Base-by-base conservation (phyloP, 2,797 vertebrate species). In the Cygnus olor region DNA sequence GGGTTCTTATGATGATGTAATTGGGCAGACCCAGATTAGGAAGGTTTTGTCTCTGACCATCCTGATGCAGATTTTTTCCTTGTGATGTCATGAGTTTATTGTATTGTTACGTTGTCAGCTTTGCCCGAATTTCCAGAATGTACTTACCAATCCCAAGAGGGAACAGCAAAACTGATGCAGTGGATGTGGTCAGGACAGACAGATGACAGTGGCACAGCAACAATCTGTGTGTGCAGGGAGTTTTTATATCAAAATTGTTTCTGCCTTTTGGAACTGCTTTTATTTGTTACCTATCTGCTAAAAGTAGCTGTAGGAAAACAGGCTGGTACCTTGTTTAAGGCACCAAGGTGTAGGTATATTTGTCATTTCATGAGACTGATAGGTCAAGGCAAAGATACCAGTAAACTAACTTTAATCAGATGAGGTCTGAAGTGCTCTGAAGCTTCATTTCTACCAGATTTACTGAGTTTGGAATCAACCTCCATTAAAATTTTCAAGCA, bases 351-450 rank as follows among this genome's bases (percentile, higher is more conserved):
- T 91, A 92, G 69, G 61, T 91, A 28, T 92, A 78, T 88, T 85
- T 95, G 74, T 92, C 32, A 65, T 83, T 89, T 85, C 77, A 65
- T 64, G 66, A 47, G 47, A 42, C 74, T 66, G 24, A 85, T 83
- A 92, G 57, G 78, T 84, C 80, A 83, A 76, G 85, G 53, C n/a
- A 66, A 90, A 87, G 38, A 72, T 70, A 30, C 60, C 81, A 85
- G 58, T 24, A 85, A 82, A 70, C 77, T 85, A 65, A 83, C 93
- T 85, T 87, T 77, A 89, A 85, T 93, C 32, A 74, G 65, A 79
- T 42, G 15, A 88, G 83, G 84, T 71, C 54, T 65, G 49, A 61
- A 92, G 54, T 3, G 3, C 20, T 82, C 64, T n/a, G 40, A 57
- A 88, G n/a, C 24, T 63, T 77, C 0, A 1, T 86, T 95, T 87